Evolutionary conservation across 2,113 vertebrate genomes (phyloP), one percentile per base, ranked within the genome.

Genomic region (Microcebus jonahi): DNA sequence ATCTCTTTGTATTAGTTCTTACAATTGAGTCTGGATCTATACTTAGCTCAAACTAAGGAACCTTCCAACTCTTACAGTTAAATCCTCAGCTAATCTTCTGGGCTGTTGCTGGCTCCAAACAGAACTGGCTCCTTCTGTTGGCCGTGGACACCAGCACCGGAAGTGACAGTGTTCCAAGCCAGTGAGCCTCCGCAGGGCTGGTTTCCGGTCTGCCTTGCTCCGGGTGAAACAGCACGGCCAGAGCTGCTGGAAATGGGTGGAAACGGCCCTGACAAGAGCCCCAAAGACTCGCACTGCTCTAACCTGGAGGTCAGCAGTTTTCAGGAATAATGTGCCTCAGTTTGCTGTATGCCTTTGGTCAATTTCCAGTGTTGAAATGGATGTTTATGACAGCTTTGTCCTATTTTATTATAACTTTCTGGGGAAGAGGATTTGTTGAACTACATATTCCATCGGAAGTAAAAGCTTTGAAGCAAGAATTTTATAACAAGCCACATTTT

Each of bases 201-300:
- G 5, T 61, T 61, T 31, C 61, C 21, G 15, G 20, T 12, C 63
- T 45, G 20, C n/a, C 27, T 31, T 39, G 7, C 6, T n/a, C 12
- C 3, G 29, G 27, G 27, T 68, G 67, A 13, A n/a, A 34, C 25
- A 67, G 12, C 31, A 68, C 7, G 0, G 17, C 34, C 63, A n/a
- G 12, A 6, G 53, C 53, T 57, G 55, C 15, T 31, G 13, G 71
- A 55, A 39, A 7, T 27, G 73, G 71, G 27, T 57, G 55, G 59
- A n/a, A 31, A 6, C 1, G 8, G 5, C 8, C 3, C 6, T 1
- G 53, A 23, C 8, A 1, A 27, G 3, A 4, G 1, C 17, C 1
- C 1, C 61, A 63, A 5, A 29, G 23, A 73, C 25, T 48, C 18
- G 1, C 0, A 0, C 27, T 2, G 23, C 50, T n/a, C 6, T 20